Percentiles rank a stretch among this genome's conserved stretches.
Evolutionary conservation across 1,140 invertebrate species (phyloP).

Genomic region (Formica selysi): DNA sequence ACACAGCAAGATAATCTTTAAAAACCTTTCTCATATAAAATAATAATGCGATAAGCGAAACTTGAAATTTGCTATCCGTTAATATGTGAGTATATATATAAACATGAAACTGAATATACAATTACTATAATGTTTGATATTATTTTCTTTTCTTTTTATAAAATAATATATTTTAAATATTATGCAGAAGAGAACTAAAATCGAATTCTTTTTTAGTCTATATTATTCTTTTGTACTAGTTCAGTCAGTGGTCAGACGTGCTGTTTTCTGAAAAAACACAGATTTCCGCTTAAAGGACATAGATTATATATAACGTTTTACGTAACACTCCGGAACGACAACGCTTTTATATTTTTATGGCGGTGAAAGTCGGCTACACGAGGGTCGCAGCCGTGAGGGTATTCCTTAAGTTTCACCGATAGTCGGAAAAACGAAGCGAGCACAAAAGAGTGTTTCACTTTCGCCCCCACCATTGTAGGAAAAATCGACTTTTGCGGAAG

Average conservation of each 20-base stretch:
- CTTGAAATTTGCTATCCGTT: background rate
- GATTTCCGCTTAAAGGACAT: background rate
- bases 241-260: background rate
- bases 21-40: background rate
- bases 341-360: conserved; percentile 85
- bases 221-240: background rate
- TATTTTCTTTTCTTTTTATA: background rate
- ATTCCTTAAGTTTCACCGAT: conserved; percentile 76
- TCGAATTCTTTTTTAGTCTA: background rate
- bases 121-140: background rate
- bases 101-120: background rate
- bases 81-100: background rate
- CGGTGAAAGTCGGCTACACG: conserved; percentile 82
- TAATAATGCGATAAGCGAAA: background rate
- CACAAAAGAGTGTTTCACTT: conserved; percentile 82
- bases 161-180: background rate
- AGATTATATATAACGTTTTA: conserved; percentile 76
- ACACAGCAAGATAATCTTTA: background rate
- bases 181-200: background rate
- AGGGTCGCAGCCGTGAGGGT: conserved; percentile 78
- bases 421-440: conserved; percentile 82
- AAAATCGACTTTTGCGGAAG: conserved; percentile 52
- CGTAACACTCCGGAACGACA: conserved; percentile 79
- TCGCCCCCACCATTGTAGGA: conserved; percentile 63
- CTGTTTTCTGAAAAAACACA: background rate